Base-by-base conservation (phyloP, 1,140 invertebrate species). In the Neoseiulus cucumeris region DNA sequence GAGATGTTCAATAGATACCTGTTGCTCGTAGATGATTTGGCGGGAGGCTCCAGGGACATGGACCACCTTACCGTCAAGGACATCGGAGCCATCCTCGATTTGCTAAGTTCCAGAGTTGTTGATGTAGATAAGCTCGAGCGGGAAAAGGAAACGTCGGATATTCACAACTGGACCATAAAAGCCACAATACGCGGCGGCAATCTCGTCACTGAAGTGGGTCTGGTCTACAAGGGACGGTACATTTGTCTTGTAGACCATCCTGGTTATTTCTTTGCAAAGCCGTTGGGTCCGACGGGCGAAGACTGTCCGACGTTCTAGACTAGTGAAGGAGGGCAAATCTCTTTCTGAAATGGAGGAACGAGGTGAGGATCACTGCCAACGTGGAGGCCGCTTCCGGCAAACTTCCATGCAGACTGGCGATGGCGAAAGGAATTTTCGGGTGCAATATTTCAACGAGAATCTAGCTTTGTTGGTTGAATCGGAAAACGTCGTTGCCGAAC, bases 161-260 rank as follows among this genome's bases (percentile, higher is more conserved):
- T 87, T 74, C 89, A 90, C 79, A 90, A 90, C 76, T 92, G 89
- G 89, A 90, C 88, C 72, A 89, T 90, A 77, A 89, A 88, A 76
- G 89, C 90, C 55, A 88, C 89, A 69, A 91, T 93, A 45, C 80
- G 87, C 47, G 89, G 89, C 47, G 88, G 91, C 74, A 25, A 59
- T 33, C 86, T 88, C 69, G 76, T 92, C 67, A 80, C 87, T 55
- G 89, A 93, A 76, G 80, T 92, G 51, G 90, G 90, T 44, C 87
- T 94, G 65, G 88, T 93, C 72, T 94, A 94, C 76, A 91, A 92
- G 79, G 89, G 89, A 42, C 91, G 90, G 76, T 94, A 91, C 78
- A 92, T 93, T 76, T 87, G 87, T 65, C 91, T 93, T 71, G 89
- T 87, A 70, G 89, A 93, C 76, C 89, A 91, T 77, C 89, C 89